Evolutionary conservation across 2,797 vertebrate species (phyloP).

Genomic region (Danio aesculapii): DNA sequence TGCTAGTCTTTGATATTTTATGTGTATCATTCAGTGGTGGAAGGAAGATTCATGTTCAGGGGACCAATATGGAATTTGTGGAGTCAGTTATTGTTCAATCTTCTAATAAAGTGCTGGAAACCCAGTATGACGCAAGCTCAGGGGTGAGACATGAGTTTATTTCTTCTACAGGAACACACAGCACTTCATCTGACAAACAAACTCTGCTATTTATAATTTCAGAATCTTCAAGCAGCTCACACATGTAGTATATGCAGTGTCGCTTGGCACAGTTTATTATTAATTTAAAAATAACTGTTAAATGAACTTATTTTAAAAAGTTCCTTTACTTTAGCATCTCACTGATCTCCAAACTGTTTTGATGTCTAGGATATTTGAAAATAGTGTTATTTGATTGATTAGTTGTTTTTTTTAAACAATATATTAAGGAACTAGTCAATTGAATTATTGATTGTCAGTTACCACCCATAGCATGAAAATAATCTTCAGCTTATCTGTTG

Average conservation of each 20-base stretch:
- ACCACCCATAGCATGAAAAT: neutral
- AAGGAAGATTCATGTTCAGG: constrained; percentile 80
- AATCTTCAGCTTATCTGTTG: neutral
- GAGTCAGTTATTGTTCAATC: constrained; percentile 75
- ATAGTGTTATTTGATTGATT: no score
- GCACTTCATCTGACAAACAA: neutral
- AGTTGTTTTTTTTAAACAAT: no score
- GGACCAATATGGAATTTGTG: constrained; percentile 82
- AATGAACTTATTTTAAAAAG: no score
- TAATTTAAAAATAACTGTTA: no score
- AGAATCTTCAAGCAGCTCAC: neutral
- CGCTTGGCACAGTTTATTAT: no score
- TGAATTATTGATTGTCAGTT: neutral
- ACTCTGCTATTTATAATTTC: neutral
- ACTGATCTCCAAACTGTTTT: neutral
- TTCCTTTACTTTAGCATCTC: no score
- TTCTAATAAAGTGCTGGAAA: neutral
- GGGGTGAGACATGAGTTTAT: neutral
- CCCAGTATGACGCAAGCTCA: constrained; percentile 42
- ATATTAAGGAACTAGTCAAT: no score
- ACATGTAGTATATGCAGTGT: no score
- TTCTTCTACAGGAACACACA: neutral
- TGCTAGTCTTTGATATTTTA: neutral
- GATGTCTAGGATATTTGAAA: neutral
- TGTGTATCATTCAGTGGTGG: constrained; percentile 78